A percentile compares a stretch with the other conserved stretches of the same genome.
These are phyloP conservation scores for Lethrus apterus DNA, from an alignment of 1,140 invertebrate genomes.

Conservation along the genomic window DNA sequence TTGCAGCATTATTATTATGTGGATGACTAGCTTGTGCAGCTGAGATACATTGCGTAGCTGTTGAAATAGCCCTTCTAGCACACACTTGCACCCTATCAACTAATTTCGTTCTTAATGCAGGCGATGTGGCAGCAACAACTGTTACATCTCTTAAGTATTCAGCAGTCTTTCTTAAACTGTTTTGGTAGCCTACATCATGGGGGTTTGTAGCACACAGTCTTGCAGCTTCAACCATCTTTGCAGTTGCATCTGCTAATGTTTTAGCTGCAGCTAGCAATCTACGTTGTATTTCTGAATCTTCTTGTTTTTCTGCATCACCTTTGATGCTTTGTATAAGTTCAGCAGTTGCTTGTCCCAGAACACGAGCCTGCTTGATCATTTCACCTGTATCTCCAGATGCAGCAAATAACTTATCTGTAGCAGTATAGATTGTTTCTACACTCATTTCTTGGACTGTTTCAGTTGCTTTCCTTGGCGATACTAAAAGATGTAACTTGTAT, in stretches of 20 bases:
- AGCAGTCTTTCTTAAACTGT: conserved; percentile 76
- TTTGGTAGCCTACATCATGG: conserved; percentile 75
- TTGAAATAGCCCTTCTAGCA: conserved; percentile 71
- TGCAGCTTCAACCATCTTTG: conserved; percentile 93
- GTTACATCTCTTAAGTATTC: conserved; percentile 88
- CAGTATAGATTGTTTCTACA: conserved; percentile 84
- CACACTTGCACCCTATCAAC: conserved; percentile 63
- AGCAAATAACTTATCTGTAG: conserved; percentile 82
- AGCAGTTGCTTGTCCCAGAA: conserved; percentile 88
- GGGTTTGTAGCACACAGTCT: conserved; percentile 82
- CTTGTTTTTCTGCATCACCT: conserved; percentile 82
- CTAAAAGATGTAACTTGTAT: conserved; percentile 23
- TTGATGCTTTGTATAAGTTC: conserved; percentile 90
- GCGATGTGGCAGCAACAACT: conserved; percentile 67
- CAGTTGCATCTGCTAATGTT: conserved; percentile 90
- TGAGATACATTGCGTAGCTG: conserved; percentile 85
- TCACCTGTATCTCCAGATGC: conserved; percentile 78
- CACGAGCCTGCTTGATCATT: conserved; percentile 90
- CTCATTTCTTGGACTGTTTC: conserved; percentile 60
- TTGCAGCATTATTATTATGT: conserved; percentile 62
- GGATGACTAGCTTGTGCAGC: conserved; percentile 62
- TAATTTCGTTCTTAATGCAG: conserved; percentile 69
- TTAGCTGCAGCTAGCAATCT: conserved; percentile 87
- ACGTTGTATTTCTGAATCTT: conserved; percentile 83
- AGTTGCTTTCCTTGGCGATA: conserved; percentile 43